Percentiles rank a stretch among this genome's conserved stretches.
phyloP scores from a whole-genome alignment of 2,888 invertebrate genomes.

The Tetragonula carbonaria region DNA sequence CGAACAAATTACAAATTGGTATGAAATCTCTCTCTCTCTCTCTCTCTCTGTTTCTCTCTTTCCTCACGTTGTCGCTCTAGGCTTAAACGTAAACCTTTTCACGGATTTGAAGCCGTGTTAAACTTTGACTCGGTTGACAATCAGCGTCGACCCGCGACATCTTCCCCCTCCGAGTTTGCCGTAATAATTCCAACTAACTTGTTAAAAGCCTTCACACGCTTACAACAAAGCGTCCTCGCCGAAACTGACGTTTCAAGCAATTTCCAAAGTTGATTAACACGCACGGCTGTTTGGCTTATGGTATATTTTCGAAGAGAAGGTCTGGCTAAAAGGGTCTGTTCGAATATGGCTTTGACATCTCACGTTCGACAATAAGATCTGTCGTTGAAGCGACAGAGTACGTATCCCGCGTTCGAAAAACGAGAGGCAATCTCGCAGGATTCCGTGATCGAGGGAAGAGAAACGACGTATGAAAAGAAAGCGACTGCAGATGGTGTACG shows the following conservation, averaged over 20 bases:
- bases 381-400: neutral
- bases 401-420: slow-evolving; percentile 1
- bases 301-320: neutral
- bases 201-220: slow-evolving; percentile 45
- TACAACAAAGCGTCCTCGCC: neutral
- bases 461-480: slow-evolving; percentile 5
- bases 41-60: neutral
- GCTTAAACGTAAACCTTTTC: slow-evolving; percentile 36
- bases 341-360: neutral
- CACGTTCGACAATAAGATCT: neutral
- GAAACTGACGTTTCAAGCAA: slow-evolving; percentile 17
- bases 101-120: slow-evolving; percentile 50
- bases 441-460: slow-evolving; percentile 15
- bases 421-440: slow-evolving; percentile 1
- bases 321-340: neutral
- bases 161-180: slow-evolving; percentile 42
- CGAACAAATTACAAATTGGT: slow-evolving; percentile 69
- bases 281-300: neutral
- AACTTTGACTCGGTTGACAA: slow-evolving; percentile 59
- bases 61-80: slow-evolving; percentile 16
- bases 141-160: slow-evolving; percentile 41
- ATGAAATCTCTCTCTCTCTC: slow-evolving; percentile 31
- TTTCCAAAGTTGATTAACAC: slow-evolving; percentile 9
- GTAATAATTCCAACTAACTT: slow-evolving; percentile 62
- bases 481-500: slow-evolving; percentile 20